phyloP scores from a whole-genome alignment of 2,113 vertebrate genomes.

The Cnemophilus loriae region DNA sequence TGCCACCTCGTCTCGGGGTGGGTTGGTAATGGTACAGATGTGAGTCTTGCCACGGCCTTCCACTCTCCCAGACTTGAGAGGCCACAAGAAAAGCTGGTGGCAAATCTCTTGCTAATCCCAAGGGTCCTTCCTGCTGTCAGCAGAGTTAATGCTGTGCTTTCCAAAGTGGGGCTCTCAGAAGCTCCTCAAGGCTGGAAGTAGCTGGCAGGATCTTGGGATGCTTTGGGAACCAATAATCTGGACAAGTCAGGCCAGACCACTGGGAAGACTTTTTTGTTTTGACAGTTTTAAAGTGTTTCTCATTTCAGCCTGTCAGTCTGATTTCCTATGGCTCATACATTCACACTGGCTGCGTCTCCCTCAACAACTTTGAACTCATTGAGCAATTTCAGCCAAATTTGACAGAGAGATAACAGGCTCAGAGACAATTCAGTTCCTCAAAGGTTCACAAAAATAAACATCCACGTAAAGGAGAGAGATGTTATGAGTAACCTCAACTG shows the following conservation, averaged over 20 bases:
- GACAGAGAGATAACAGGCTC: conserved; percentile 46
- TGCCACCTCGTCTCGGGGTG: accelerated
- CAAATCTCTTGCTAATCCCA: neutral
- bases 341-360: neutral
- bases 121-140: neutral
- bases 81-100: neutral
- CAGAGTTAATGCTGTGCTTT: neutral
- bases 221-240: neutral
- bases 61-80: neutral
- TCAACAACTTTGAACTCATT: conserved; percentile 48
- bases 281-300: conserved; percentile 15
- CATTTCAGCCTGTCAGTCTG: conserved; percentile 30
- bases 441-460: conserved; percentile 25
- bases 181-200: neutral
- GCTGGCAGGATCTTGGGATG: neutral
- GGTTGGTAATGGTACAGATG: neutral
- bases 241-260: neutral
- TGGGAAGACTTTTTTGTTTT: neutral
- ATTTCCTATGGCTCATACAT: conserved; percentile 6
- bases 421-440: conserved; percentile 33
- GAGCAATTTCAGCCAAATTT: conserved; percentile 51
- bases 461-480: neutral
- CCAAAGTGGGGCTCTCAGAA: neutral
- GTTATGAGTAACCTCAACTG: conserved; percentile 31
- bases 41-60: neutral